Base-by-base conservation (phyloP, 2,888 invertebrate species). In the Tuberolachnus salignus region DNA sequence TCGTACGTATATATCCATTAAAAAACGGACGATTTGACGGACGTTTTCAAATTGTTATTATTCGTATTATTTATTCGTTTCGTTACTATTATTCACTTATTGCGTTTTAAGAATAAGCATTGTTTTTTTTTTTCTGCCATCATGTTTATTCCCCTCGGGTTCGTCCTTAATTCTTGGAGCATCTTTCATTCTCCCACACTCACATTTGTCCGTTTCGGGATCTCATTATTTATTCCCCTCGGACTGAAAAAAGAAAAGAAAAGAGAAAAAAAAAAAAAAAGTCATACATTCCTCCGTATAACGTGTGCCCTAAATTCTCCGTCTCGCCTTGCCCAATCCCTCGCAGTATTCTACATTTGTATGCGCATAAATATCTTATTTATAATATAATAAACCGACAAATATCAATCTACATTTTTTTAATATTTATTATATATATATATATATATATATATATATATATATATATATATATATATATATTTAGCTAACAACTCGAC, bases 141-240 rank as follows among this genome's bases (percentile, higher is more conserved):
- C 51, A 42, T 16, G 11, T 11, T 34, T 63, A 63, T 73, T 51
- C 42, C 51, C 21, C 10, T 73, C 8, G 42, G 51, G 16, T 21
- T 42, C 1, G 6, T 42, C 21, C 42, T 63, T 53, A 63, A 63
- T 63, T 73, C n/a, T 23, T 13, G 8, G 42, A 21, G 23, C 51
- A 63, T 73, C 42, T 63, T 63, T 73, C 42, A 53, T 63, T 73
- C 42, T 34, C n/a, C n/a, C 42, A 51, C 42, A 63, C 63, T 23
- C 42, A 19, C 49, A 63, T 73, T 53, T 51, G 51, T 73, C 42
- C 51, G 34, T 42, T 63, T 42, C 63, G 9, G 8, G 34, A 53
- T 53, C 63, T 63, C 42, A 73, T 73, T 63, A 73, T 49, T 73
- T 73, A 61, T 73, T 73, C 63, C n/a, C 21, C 16, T 1, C 13